Percentiles rank a stretch among this genome's conserved stretches.
Conservation (phyloP, 2,113 vertebrate genomes). For the Corythornis madagascariensis region DNA sequence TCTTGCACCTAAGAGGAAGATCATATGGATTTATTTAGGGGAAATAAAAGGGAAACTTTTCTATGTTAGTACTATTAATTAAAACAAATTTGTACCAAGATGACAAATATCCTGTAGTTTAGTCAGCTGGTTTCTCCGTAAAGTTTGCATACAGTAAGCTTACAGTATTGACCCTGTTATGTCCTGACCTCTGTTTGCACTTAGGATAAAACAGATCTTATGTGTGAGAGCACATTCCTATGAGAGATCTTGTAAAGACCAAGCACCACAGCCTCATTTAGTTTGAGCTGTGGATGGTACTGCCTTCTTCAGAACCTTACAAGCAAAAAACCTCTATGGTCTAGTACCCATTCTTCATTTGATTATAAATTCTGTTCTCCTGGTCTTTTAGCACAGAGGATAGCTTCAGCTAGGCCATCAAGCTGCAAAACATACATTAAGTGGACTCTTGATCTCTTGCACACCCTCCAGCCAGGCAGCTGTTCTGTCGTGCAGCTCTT, state of each 20-base stretch:
- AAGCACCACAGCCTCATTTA: background rate
- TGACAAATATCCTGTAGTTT: background rate
- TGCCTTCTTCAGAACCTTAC: background rate
- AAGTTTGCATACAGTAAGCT: background rate
- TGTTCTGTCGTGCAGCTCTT: background rate
- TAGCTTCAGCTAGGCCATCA: background rate
- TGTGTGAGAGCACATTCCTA: background rate
- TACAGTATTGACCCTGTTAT: background rate
- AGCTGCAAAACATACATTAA: background rate
- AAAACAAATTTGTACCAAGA: background rate
- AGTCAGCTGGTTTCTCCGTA: background rate
- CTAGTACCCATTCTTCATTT: background rate
- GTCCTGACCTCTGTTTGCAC: background rate
- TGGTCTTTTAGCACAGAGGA: background rate
- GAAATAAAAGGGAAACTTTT: background rate
- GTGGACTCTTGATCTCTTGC: background rate
- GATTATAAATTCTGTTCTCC: background rate
- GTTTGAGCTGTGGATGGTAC: background rate
- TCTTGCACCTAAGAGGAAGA: background rate
- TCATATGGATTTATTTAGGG: fast-evolving
- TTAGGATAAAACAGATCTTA: background rate
- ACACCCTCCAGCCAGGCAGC: background rate
- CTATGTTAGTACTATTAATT: background rate
- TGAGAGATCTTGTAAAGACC: background rate
- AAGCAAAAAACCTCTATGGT: background rate